Evolutionary conservation across 2,888 invertebrate genomes (phyloP).

Genomic region (Protula sp.): DNA sequence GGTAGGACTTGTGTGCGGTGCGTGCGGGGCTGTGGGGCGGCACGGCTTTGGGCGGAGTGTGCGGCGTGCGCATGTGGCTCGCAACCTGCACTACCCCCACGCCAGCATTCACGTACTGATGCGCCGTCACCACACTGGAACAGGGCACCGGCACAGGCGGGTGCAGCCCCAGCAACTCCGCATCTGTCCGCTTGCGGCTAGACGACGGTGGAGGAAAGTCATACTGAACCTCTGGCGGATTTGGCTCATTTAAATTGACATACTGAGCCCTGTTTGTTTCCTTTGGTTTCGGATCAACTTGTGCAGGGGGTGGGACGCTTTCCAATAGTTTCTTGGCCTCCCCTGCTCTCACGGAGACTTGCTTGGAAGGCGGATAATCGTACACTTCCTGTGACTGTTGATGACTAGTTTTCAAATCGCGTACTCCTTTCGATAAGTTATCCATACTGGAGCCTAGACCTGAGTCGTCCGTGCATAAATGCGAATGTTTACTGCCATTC

Average conservation of each 20-base stretch:
- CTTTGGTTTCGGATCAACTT: background rate
- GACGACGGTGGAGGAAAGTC: background rate
- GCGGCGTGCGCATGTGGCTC: no score
- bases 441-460: background rate
- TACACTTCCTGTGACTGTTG: background rate
- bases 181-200: background rate
- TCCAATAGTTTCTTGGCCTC: background rate
- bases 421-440: background rate
- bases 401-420: background rate
- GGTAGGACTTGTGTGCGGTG: background rate
- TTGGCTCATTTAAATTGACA: background rate
- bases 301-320: background rate
- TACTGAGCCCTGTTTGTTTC: background rate
- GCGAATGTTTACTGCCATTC: background rate
- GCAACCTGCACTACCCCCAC: constrained; percentile 22
- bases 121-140: background rate
- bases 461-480: background rate
- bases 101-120: constrained; percentile 33
- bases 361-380: no score
- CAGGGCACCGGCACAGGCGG: constrained; percentile 27
- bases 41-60: background rate
- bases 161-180: constrained; percentile 16
- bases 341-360: background rate
- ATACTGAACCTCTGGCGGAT: background rate
- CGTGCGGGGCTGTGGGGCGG: no score